Evolutionary conservation across 2,797 vertebrate genomes (phyloP).

Genomic region (Cyprinodon diabolis): DNA sequence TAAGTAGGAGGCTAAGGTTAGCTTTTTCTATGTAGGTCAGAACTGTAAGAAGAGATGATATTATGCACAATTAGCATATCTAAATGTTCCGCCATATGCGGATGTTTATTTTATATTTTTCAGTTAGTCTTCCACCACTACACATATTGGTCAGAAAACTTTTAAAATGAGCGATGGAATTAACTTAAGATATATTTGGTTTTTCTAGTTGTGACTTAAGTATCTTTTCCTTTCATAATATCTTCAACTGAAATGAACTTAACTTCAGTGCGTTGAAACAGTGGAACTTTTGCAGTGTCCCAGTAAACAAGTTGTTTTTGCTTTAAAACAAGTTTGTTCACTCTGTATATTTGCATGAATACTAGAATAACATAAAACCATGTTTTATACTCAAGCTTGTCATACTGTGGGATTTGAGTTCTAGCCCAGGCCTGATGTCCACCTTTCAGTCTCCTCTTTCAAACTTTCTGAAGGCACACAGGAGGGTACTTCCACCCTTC

Average conservation of each 20-base stretch:
- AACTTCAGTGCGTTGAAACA: background rate
- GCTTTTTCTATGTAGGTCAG: too few relatives aligned
- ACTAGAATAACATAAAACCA: background rate
- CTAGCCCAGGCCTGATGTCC: background rate
- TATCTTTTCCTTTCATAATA: background rate
- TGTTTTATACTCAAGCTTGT: background rate
- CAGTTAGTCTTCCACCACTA: background rate
- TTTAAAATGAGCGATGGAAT: background rate
- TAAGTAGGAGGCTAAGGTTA: too few relatives aligned
- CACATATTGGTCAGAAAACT: too few relatives aligned
- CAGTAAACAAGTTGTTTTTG: background rate
- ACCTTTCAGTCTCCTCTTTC: too few relatives aligned
- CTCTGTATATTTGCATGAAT: background rate
- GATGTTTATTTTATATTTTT: background rate
- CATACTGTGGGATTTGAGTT: background rate
- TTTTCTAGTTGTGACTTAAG: background rate
- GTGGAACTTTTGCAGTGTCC: too few relatives aligned
- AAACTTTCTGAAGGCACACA: background rate
- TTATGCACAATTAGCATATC: too few relatives aligned
- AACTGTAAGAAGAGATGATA: too few relatives aligned
- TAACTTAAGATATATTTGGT: background rate
- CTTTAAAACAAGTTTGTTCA: background rate
- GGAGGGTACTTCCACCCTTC: conserved; percentile 10
- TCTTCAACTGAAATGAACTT: background rate
- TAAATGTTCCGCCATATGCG: too few relatives aligned